Conservation (phyloP, 2,888 invertebrate species). For the Steromphala cineraria region DNA sequence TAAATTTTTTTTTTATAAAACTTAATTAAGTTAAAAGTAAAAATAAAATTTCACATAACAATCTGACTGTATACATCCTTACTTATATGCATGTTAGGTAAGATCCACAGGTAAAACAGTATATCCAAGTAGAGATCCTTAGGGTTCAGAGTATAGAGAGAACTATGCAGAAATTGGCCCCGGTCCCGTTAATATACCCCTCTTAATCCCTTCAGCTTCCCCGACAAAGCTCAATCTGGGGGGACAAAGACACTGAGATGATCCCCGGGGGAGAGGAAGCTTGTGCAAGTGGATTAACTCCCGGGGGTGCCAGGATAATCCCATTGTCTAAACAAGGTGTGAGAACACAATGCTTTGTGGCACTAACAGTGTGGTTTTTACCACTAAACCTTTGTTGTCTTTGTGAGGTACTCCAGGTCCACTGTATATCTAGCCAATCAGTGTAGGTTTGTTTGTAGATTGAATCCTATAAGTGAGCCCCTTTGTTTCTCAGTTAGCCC, state of each 20-base stretch:
- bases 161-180: too few relatives aligned
- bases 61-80: too few relatives aligned
- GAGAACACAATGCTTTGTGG: neutral
- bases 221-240: neutral
- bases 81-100: too few relatives aligned
- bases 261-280: neutral
- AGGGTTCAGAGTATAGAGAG: too few relatives aligned
- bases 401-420: neutral
- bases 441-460: neutral
- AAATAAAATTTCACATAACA: too few relatives aligned
- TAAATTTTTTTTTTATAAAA: too few relatives aligned
- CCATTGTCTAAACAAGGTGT: neutral
- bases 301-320: neutral
- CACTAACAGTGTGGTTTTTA: constrained; percentile 2
- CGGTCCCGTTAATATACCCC: neutral
- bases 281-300: neutral
- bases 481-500: neutral
- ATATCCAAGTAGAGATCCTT: too few relatives aligned
- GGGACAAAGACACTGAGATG: neutral
- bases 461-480: neutral
- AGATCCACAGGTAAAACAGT: too few relatives aligned
- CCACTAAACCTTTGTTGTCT: neutral
- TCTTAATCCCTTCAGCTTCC: neutral
- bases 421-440: neutral
- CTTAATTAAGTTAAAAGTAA: too few relatives aligned